Evolutionary conservation across 2,797 vertebrate genomes (phyloP).

Genomic region (Aldrovandia affinis): DNA sequence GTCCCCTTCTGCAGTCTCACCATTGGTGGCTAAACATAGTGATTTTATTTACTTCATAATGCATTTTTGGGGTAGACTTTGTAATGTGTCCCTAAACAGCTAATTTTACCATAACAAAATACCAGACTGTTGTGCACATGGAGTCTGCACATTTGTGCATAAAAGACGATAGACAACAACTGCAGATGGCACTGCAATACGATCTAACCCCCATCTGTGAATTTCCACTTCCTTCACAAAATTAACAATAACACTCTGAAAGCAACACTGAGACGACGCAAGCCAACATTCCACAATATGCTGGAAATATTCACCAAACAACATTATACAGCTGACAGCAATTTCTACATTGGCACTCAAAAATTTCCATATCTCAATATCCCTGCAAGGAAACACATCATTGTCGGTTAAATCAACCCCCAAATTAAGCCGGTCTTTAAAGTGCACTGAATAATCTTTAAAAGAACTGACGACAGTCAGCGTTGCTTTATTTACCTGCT

Average conservation of each 20-base stretch:
- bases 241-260: conserved; percentile 16
- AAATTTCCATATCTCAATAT: conserved; percentile 36
- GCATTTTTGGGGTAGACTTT: background rate
- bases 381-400: conserved; percentile 25
- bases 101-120: background rate
- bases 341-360: conserved; percentile 17
- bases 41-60: background rate
- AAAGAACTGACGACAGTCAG: conserved; percentile 56
- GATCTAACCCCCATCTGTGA: background rate
- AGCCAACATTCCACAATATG: conserved; percentile 12
- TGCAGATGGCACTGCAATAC: conserved; percentile 17
- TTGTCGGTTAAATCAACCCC: conserved; percentile 49
- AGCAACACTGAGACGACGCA: background rate
- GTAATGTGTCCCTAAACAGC: background rate
- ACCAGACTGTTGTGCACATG: background rate
- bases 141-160: background rate
- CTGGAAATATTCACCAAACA: conserved; percentile 19
- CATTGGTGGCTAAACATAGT: background rate
- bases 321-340: conserved; percentile 19
- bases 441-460: conserved; percentile 61
- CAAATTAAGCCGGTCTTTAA: conserved; percentile 42
- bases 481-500: conserved; percentile 67
- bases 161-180: conserved; percentile 8
- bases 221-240: background rate
- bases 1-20: background rate